Evolutionary conservation across 2,888 invertebrate species (phyloP).

Genomic region (Apotomis capreana): DNA sequence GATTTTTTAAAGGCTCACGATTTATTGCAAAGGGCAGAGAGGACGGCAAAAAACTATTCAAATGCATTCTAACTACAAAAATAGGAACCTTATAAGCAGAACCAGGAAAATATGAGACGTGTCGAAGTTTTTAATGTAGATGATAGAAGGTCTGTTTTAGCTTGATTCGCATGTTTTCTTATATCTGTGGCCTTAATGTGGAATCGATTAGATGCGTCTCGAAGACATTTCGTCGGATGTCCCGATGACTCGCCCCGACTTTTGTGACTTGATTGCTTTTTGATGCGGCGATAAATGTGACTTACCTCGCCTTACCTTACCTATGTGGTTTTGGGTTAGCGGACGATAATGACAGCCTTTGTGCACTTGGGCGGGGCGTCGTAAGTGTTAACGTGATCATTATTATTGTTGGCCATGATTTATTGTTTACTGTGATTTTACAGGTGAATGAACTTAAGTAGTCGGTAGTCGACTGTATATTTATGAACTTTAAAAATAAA

Average conservation of each 20-base stretch:
- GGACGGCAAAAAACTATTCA: slow-evolving; percentile 2
- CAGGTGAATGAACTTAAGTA: slow-evolving; percentile 43
- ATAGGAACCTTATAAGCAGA: slow-evolving; percentile 6
- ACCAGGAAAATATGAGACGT: neutral
- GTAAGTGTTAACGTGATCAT: slow-evolving; percentile 75
- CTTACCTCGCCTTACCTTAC: slow-evolving; percentile 53
- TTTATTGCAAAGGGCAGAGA: neutral
- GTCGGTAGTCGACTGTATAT: neutral
- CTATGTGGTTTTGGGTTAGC: slow-evolving; percentile 73
- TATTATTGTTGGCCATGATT: slow-evolving; percentile 57
- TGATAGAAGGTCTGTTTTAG: slow-evolving; percentile 16
- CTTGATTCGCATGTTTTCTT: neutral
- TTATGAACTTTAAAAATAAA: too few species aligned
- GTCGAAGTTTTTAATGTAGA: slow-evolving; percentile 8
- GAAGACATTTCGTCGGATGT: slow-evolving; percentile 62
- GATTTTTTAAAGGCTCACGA: neutral
- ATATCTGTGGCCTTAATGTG: slow-evolving; percentile 56
- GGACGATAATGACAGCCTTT: slow-evolving; percentile 73
- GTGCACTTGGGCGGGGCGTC: slow-evolving; percentile 70
- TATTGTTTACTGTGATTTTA: slow-evolving; percentile 43
- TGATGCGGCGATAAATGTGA: slow-evolving; percentile 82
- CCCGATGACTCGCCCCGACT: slow-evolving; percentile 69
- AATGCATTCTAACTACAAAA: slow-evolving; percentile 8
- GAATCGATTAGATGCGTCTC: slow-evolving; percentile 75
- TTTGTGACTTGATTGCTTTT: slow-evolving; percentile 82